Percentiles rank a stretch among this genome's conserved stretches.
These are phyloP conservation scores for Pedionomus torquatus DNA, from an alignment of 2,113 vertebrate genomes.

Conservation along the genomic window DNA sequence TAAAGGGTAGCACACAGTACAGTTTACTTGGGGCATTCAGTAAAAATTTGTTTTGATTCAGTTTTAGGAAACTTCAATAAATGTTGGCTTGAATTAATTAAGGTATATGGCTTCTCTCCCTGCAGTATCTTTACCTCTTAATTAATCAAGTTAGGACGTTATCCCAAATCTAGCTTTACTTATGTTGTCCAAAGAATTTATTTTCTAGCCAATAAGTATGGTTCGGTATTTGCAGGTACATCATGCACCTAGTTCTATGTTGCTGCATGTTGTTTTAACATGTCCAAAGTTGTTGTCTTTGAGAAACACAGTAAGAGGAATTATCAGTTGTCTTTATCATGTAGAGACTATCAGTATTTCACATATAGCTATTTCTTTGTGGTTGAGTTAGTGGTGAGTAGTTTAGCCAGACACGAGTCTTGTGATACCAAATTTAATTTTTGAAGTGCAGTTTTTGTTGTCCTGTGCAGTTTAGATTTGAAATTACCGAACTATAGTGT, in stretches of 20 bases:
- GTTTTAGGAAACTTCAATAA: background rate
- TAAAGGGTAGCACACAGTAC: background rate
- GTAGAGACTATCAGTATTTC: background rate
- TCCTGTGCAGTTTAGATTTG: background rate
- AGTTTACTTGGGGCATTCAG: background rate
- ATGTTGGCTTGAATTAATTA: background rate
- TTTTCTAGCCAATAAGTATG: background rate
- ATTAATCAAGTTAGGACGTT: background rate
- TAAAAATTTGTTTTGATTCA: background rate
- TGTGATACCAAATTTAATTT: background rate
- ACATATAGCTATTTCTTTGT: background rate
- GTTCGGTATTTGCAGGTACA: background rate
- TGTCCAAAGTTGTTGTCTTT: background rate
- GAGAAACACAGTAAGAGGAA: background rate
- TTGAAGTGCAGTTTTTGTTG: background rate
- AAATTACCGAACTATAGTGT: background rate
- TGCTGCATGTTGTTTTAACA: background rate
- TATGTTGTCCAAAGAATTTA: background rate
- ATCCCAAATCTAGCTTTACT: background rate
- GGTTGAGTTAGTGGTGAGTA: too few species aligned
- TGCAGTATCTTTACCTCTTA: background rate
- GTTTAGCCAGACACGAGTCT: background rate
- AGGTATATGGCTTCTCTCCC: background rate
- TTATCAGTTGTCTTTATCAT: background rate
- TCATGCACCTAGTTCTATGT: background rate